These are phyloP conservation scores for Poecile atricapillus DNA, from an alignment of 2,113 vertebrate genomes.

Conservation along the genomic window DNA sequence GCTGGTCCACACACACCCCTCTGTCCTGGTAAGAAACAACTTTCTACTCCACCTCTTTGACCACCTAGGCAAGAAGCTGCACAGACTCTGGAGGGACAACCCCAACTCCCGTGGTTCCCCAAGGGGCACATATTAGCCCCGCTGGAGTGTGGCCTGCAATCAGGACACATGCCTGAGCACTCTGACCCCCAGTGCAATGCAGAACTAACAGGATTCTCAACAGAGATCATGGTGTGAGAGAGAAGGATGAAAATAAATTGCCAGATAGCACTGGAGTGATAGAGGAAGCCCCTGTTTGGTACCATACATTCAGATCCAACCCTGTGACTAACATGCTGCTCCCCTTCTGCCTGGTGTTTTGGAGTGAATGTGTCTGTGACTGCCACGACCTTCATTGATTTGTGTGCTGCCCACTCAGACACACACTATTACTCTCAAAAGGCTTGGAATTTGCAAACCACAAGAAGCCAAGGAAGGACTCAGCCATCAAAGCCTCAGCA, in stretches of 20 bases:
- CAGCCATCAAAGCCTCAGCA: background rate
- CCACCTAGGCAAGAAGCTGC: background rate
- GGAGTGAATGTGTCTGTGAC: background rate
- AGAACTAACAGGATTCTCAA: background rate
- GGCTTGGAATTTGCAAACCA: background rate
- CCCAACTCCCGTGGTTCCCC: background rate
- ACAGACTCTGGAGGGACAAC: background rate
- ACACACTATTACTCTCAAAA: background rate
- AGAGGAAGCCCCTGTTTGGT: background rate
- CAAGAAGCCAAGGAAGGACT: background rate
- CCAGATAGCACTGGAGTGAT: background rate
- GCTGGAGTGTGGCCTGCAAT: background rate
- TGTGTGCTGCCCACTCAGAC: background rate
- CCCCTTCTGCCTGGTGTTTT: background rate
- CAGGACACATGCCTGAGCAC: too few species aligned
- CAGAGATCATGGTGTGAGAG: background rate
- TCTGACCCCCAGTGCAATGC: background rate
- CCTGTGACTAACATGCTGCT: rapidly evolving
- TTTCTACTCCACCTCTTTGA: background rate
- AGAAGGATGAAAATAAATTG: background rate
- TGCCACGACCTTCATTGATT: background rate
- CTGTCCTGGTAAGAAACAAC: background rate
- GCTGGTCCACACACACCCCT: rapidly evolving
- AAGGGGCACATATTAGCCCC: rapidly evolving
- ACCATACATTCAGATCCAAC: background rate